These are phyloP conservation scores for Kryptolebias marmoratus DNA, from an alignment of 2,113 vertebrate genomes.

Conservation along the genomic window DNA sequence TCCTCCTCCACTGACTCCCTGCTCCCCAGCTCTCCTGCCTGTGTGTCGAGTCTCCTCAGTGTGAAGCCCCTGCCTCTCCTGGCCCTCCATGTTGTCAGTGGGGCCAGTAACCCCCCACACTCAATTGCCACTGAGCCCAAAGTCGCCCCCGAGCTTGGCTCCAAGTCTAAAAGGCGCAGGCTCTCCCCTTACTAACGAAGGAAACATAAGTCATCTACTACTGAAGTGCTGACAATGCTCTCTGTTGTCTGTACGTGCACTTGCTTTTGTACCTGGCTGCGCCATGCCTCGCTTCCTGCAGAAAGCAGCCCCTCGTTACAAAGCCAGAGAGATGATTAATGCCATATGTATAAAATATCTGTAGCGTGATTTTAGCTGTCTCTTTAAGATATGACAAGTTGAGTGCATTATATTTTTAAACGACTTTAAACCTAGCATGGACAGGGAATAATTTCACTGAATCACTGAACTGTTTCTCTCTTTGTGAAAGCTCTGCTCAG, in stretches of 20 bases:
- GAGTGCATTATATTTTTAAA: constrained; percentile 68
- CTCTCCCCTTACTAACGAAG: constrained; percentile 90
- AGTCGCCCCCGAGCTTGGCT: constrained; percentile 78
- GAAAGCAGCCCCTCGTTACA: constrained; percentile 45
- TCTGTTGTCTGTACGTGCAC: constrained; percentile 65
- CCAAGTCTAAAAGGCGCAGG: constrained; percentile 91
- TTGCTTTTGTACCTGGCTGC: constrained; percentile 71
- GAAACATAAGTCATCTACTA: constrained; percentile 64
- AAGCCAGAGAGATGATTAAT: constrained; percentile 53
- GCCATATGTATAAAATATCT: constrained; percentile 68
- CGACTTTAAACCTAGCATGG: constrained; percentile 62
- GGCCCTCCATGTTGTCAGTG: constrained; percentile 94
- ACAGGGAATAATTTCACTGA: constrained; percentile 45
- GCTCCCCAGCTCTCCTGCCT: constrained; percentile 89
- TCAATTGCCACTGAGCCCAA: constrained; percentile 76
- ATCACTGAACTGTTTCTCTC: constrained; percentile 63
- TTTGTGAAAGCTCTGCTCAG: constrained; percentile 77
- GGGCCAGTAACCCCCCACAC: constrained; percentile 81
- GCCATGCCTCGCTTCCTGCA: constrained; percentile 62
- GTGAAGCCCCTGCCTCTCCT: constrained; percentile 94
- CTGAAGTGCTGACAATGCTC: constrained; percentile 58
- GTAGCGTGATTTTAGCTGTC: constrained; percentile 64
- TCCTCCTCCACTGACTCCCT: constrained; percentile 90
- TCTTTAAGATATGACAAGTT: constrained; percentile 43
- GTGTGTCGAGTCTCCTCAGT: constrained; percentile 93